Evolutionary conservation across 2,113 vertebrate genomes (phyloP).

Genomic region (Oncorhynchus keta): DNA sequence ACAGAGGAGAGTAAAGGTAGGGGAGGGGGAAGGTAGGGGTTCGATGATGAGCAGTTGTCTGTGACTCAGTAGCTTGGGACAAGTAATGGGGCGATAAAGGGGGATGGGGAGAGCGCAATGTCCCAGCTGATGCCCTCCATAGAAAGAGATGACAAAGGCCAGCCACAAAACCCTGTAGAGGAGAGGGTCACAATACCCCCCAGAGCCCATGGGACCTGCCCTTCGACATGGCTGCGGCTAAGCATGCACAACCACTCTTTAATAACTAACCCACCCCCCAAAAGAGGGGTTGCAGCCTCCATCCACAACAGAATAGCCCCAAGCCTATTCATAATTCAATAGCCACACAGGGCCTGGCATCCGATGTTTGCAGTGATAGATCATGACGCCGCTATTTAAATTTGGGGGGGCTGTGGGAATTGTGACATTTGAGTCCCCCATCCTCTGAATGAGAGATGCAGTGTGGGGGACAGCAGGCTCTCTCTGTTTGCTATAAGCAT

Average conservation of each 20-base stretch:
- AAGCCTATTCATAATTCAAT: constrained; percentile 22
- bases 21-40: constrained; percentile 19
- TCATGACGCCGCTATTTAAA: background rate
- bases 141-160: constrained; percentile 58
- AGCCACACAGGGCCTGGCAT: background rate
- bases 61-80: constrained; percentile 37
- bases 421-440: too few species aligned
- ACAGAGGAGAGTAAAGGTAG: background rate
- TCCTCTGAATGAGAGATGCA: too few species aligned
- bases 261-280: constrained; percentile 66
- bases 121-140: constrained; percentile 68
- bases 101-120: background rate
- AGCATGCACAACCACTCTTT: constrained; percentile 45
- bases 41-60: constrained; percentile 39
- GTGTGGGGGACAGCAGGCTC: too few species aligned
- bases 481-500: too few species aligned
- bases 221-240: constrained; percentile 59
- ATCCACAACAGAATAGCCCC: constrained; percentile 26
- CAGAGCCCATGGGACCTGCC: constrained; percentile 55
- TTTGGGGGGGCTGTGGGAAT: background rate
- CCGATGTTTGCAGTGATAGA: background rate
- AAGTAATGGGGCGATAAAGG: background rate
- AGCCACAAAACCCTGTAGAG: constrained; percentile 42
- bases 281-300: constrained; percentile 43
- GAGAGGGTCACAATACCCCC: constrained; percentile 35